A percentile compares a stretch with the other conserved stretches of the same genome.
Conservation (phyloP, 2,888 invertebrate species). For the Lycocerus yunnanus region DNA sequence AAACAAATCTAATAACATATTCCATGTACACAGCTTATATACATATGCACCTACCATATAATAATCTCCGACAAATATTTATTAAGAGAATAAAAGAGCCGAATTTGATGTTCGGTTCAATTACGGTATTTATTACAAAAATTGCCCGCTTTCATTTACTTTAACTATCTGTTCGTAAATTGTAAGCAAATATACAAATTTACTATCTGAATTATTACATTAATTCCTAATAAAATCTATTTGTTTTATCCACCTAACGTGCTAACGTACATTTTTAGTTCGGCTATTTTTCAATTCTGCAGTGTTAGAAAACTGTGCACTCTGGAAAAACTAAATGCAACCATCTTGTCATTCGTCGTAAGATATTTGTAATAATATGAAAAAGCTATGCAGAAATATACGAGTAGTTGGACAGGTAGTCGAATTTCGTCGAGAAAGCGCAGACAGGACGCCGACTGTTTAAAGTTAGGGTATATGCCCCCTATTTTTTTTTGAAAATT, state of each 20-base stretch:
- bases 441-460: too few relatives aligned
- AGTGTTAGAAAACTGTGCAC: too few relatives aligned
- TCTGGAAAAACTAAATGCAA: background rate
- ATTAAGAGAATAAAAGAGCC: slow-evolving; percentile 14
- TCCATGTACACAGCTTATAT: slow-evolving; percentile 12
- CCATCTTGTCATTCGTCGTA: too few relatives aligned
- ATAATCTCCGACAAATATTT: slow-evolving; percentile 27
- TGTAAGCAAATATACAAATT: background rate
- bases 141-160: background rate
- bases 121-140: background rate
- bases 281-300: too few relatives aligned
- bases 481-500: too few relatives aligned
- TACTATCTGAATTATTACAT: background rate
- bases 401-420: too few relatives aligned
- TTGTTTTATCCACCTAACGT: background rate
- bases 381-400: too few relatives aligned
- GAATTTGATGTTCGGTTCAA: background rate
- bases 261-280: too few relatives aligned
- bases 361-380: too few relatives aligned
- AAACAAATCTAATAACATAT: slow-evolving; percentile 17
- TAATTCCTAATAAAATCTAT: background rate
- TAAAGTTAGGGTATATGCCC: too few relatives aligned
- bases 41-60: slow-evolving; percentile 13
- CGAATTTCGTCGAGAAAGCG: too few relatives aligned
- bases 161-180: background rate